phyloP scores from a whole-genome alignment of 2,113 vertebrate genomes.

The Cebus imitator region DNA sequence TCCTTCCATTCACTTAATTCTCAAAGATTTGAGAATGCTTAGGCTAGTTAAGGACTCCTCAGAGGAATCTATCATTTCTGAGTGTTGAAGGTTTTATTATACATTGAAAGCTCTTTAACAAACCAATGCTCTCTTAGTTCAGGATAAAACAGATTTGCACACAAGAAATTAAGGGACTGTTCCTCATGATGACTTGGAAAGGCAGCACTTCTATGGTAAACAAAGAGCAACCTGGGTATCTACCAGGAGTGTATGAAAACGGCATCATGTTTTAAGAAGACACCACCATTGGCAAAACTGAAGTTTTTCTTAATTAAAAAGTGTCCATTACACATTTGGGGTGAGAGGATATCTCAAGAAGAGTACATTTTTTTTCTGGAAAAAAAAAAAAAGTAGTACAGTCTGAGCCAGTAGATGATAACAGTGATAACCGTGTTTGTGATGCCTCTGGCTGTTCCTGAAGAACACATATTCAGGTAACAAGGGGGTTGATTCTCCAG shows the following conservation, averaged over 20 bases:
- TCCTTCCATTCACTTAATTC: slow-evolving; percentile 68
- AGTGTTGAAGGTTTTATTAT: slow-evolving; percentile 72
- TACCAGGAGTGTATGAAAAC: slow-evolving; percentile 79
- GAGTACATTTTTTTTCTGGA: slow-evolving; percentile 61
- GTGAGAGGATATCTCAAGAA: not conserved
- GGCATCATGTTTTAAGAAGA: slow-evolving; percentile 80
- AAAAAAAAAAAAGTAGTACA: slow-evolving; percentile 75
- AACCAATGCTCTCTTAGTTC: slow-evolving; percentile 67
- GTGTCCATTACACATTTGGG: not conserved
- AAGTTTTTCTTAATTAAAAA: slow-evolving; percentile 62
- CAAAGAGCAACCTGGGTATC: slow-evolving; percentile 65
- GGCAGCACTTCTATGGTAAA: slow-evolving; percentile 70
- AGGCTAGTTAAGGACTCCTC: slow-evolving; percentile 70
- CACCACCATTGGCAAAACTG: slow-evolving; percentile 70
- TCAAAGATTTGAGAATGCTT: slow-evolving; percentile 67
- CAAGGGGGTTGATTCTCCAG: slow-evolving; percentile 69
- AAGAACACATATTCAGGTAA: slow-evolving; percentile 75
- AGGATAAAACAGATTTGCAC: slow-evolving; percentile 64
- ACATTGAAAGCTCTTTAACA: slow-evolving; percentile 78
- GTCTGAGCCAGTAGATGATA: slow-evolving; percentile 67
- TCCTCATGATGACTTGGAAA: slow-evolving; percentile 71
- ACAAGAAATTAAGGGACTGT: slow-evolving; percentile 43
- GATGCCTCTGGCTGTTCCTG: slow-evolving; percentile 64
- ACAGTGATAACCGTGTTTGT: slow-evolving; percentile 63
- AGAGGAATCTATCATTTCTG: slow-evolving; percentile 58